Evolutionary conservation across 2,113 vertebrate genomes (phyloP), one percentile per base, ranked within the genome.

Genomic region (Lepidothrix coronata): DNA sequence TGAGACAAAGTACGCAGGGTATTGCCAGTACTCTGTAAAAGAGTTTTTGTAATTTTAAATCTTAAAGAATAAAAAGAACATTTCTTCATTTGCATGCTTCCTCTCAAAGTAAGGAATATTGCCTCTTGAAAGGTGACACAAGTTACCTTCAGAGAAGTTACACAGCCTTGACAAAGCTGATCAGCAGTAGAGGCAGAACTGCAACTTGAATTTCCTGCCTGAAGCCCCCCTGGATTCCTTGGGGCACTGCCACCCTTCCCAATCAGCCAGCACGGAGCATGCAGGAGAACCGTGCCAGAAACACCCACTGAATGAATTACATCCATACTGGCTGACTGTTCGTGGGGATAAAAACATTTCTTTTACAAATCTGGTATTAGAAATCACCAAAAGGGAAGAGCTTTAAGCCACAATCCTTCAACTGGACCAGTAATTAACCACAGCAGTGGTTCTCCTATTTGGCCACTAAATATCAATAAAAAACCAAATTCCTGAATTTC

Each of bases 1-100:
- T 98, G 98, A 85, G 98, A 98, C 97, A 99, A 93, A 67, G 95
- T 98, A 88, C 99, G 95, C 84, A 99, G 98, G 85, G 97, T 96
- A 70, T 79, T 97, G 88, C 98, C 98, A 87, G 96, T 97, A 77
- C 93, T 98, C 99, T 99, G 97, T 54, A 92, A 92, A 88, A 96
- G 71, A 72, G 83, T 44, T 85, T 77, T 88, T 39, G 51, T 76
- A 30, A 66, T 66, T 74, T 85, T 59, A 43, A 46, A 58, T 70
- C 23, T 66, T 80, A 55, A 48, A 81, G 41, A 75, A 57, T 28
- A 72, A 73, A 55, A 72, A 48, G 33, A 65, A 39, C 3, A 20
- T 54, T 75, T 27, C 25, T 37, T 77, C 25, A 41, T 11, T 62
- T 66, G 1, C 39, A 39, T 6, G 51, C 16, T 46, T 44, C 44